Evolutionary conservation across 1,140 invertebrate species (phyloP), one percentile per base, ranked within the genome.

Genomic region (Orchestia grillus): DNA sequence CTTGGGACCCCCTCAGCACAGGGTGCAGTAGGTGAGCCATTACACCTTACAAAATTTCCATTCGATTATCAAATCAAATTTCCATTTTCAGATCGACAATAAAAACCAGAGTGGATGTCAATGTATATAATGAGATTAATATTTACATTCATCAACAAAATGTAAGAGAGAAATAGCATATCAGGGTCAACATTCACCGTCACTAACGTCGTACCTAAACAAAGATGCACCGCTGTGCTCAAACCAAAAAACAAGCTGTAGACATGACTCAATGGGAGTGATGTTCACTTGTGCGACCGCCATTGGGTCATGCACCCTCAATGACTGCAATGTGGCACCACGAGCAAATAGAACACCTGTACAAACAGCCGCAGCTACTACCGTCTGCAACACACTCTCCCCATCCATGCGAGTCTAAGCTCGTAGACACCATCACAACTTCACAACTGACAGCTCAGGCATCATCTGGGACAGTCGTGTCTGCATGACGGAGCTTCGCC

Each of bases 61-160:
- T 19, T 8, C 6, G 19, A 19, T 53, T 36, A 8, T 28, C 62
- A 77, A 8, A 53, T 77, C 62, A 77, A 77, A 36, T 77, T 77
- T 15, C 62, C 28, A 77, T 77, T 15, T 77, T 23, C 36, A 77
- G 36, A 77, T 77, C 28, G 62, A 77, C 11, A 77, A 77, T 77
- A 36, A 77, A 77, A 77, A 77, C 62, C 62, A 15, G 1, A 77
- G 28, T 77, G 62, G 62, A 77, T 77, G 62, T 77, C 28, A 77
- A 77, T 15, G 15, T 23, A 28, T 77, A 77, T 77, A 77, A 77
- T 77, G 19, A 53, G 47, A 23, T 36, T 15, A 77, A 77, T 77
- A 77, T 77, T 77, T 77, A 77, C 62, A 77, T 77, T 77, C 62
- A 77, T 77, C 28, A 77, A 77, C 62, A 77, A 77, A 77, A 77